phyloP scores from a whole-genome alignment of 2,888 invertebrate genomes.

The Clivina fossor region DNA sequence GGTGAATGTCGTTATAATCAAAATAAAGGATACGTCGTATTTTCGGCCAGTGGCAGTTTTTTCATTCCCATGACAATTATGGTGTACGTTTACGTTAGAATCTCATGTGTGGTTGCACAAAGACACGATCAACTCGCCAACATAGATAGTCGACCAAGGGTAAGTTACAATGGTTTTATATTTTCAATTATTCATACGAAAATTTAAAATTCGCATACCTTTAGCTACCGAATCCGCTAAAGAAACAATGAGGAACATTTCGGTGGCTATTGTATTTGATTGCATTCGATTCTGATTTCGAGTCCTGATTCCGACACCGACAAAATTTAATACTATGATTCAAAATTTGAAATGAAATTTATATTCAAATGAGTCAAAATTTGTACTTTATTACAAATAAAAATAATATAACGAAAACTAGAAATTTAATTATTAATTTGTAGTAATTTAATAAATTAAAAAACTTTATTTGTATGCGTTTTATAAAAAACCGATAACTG shows the following conservation, averaged over 20 bases:
- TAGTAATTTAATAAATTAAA: no score
- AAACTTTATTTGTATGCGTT: no score
- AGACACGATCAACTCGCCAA: constrained; percentile 75
- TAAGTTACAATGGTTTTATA: constrained; percentile 43
- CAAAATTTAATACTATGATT: not conserved
- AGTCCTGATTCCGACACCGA: not conserved
- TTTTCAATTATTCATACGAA: no score
- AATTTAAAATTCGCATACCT: no score
- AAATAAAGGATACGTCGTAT: constrained; percentile 91
- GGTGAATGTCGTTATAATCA: constrained; percentile 84
- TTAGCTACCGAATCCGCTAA: no score
- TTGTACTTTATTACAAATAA: no score
- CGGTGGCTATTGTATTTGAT: not conserved
- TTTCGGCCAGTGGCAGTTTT: constrained; percentile 94
- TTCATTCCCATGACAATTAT: constrained; percentile 94
- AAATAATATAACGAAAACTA: no score
- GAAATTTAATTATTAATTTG: no score
- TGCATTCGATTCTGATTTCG: not conserved
- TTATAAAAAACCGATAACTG: no score
- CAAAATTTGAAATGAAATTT: not conserved
- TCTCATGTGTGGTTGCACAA: constrained; percentile 81
- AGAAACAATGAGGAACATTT: no score
- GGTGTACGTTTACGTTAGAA: constrained; percentile 90
- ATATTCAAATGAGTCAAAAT: no score
- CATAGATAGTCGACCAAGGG: constrained; percentile 55